A percentile compares a stretch with the other conserved stretches of the same genome.
Evolutionary conservation across 2,888 invertebrate genomes (phyloP).

Genomic region (Euzetes globulus): DNA sequence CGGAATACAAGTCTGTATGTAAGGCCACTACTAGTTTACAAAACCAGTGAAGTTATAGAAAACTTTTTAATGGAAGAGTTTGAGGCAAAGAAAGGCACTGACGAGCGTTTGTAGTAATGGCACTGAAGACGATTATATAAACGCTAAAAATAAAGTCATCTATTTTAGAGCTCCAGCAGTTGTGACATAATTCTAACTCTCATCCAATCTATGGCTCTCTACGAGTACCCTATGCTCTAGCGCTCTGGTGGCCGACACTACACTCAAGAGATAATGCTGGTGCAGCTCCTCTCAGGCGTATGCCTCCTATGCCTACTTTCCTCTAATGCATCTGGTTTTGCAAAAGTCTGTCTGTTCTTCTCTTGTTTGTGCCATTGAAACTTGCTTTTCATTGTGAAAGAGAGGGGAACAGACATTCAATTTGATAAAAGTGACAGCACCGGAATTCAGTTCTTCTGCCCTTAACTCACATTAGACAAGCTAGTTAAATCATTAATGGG

Average conservation of each 20-base stretch:
- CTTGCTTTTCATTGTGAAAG: no score
- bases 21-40: conserved; percentile 1
- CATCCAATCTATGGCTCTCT: conserved; percentile 1
- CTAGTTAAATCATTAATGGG: no score
- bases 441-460: no score
- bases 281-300: neutral
- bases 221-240: neutral
- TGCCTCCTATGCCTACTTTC: no score
- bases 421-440: neutral
- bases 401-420: neutral
- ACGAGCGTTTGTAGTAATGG: neutral
- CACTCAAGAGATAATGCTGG: neutral
- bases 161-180: conserved; percentile 19
- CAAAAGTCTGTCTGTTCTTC: neutral
- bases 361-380: no score
- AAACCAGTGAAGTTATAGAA: no score
- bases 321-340: no score
- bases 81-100: neutral
- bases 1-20: neutral
- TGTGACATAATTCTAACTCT: conserved; percentile 2
- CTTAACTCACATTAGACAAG: no score
- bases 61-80: neutral
- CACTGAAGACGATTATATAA: conserved; percentile 8
- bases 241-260: conserved; percentile 7
- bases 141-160: conserved; percentile 6